Evolutionary conservation across 1,140 invertebrate genomes (phyloP).

Genomic region (Micrasema minimum): DNA sequence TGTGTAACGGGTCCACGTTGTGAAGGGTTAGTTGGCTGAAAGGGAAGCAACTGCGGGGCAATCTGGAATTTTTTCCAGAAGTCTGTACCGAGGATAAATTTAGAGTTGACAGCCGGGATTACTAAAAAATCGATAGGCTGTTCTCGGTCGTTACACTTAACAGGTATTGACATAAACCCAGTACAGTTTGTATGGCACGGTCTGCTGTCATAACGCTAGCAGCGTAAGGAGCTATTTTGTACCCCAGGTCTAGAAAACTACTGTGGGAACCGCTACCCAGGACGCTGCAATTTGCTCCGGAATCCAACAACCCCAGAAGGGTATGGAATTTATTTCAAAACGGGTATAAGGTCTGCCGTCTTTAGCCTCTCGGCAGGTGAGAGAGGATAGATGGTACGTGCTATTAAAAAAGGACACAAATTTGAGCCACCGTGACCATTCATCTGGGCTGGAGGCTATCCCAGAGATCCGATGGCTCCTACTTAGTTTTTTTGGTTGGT

Average conservation of each 20-base stretch:
- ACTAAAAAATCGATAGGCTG: neutral
- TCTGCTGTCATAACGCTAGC: neutral
- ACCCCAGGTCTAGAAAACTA: neutral
- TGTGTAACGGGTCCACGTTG: neutral
- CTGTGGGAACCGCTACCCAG: neutral
- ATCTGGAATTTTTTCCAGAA: too few species aligned
- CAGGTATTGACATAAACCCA: neutral
- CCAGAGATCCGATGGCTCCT: too few species aligned
- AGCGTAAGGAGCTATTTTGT: neutral
- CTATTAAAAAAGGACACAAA: too few species aligned
- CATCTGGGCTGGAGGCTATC: too few species aligned
- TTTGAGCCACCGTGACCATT: too few species aligned
- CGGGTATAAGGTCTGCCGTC: neutral
- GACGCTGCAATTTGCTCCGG: neutral
- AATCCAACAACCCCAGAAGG: too few species aligned
- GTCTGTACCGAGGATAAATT: neutral
- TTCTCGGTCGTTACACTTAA: neutral
- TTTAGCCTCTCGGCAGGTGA: too few species aligned
- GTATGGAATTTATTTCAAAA: neutral
- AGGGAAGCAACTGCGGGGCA: too few species aligned
- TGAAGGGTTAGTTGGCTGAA: neutral
- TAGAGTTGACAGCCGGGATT: neutral
- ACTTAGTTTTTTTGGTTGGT: too few species aligned
- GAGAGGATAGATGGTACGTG: too few species aligned
- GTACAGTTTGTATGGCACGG: neutral